Evolutionary conservation across 2,888 invertebrate genomes (phyloP), one percentile per base, ranked within the genome.

Genomic region (Galeruca laticollis): DNA sequence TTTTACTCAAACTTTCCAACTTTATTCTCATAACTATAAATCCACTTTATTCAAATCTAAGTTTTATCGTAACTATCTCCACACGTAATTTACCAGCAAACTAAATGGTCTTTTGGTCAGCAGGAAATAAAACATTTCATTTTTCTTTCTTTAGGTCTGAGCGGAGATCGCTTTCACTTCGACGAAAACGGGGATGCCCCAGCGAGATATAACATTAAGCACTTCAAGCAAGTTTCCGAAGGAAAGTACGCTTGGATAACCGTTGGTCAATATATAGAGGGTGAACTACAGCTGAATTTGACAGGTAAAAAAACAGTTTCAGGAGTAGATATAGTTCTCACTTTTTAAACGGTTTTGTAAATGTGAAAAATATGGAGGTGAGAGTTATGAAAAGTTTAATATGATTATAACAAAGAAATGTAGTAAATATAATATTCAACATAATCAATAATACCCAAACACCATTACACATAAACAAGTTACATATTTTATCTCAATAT

Each of bases 191-290:
- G 97, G 0, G 98, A 98, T 80, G 97, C 97, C 0, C 97, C 97
- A 0, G 96, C 97, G 0, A 89, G 97, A 51, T 98, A 98, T 88
- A 95, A 97, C 83, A 97, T 98, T 77, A 93, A 98, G 71, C 97
- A 98, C 86, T 98, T 97, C 88, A 95, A 96, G 83, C 95, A 95
- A 83, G 88, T 90, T 9, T 86, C 90, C 1, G 88, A 88, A 0
- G 94, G 93, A 0, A 88, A 89, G 73, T 96, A 93, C 86, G 89
- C 91, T 73, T 97, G 97, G 96, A 89, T 95, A 40, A 90, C 92
- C 73, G 95, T 97, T 0, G 97, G 97, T 0, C 92, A 94, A 83
- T 97, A 96, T 82, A 87, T 93, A 74, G 93, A 95, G 79, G 96
- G 94, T 20, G 91, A 91, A 79, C 88, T 97, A 11, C 87, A 90